Evolutionary conservation across 2,113 vertebrate genomes (phyloP), one percentile per base, ranked within the genome.

Genomic region (Cyanistes caeruleus): DNA sequence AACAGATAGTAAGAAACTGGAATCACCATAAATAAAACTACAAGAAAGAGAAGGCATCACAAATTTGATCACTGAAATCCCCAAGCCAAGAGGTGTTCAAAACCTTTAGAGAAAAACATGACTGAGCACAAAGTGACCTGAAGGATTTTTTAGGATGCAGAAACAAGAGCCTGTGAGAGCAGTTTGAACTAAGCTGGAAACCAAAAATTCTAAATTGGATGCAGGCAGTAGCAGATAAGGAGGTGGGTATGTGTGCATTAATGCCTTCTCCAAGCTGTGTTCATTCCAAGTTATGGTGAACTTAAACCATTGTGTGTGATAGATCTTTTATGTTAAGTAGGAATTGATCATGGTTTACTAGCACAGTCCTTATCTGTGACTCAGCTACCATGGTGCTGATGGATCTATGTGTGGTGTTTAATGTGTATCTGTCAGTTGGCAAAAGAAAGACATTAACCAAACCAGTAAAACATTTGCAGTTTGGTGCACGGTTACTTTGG

Each of bases 401-500:
- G 1, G 19, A 22, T 63, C 25, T 84, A 0, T 64, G 19, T 52
- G 4, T 75, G 39, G 37, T 74, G 21, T 60, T 72, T 68, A 67
- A 39, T 63, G 2, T 55, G 4, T 44, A 15, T 30, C 35, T 87
- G 22, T 77, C 56, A 76, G 19, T 0, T 73, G 31, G 28, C 20
- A n/a, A 72, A 82, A 68, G 21, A 37, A 75, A 64, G 11, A 23
- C 19, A 44, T 53, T 30, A 62, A 33, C 35, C 69, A 48, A 81
- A 63, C 60, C 14, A 37, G 12, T 84, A 58, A 81, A 78, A 78
- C 1, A 19, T 55, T 78, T 69, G 13, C 28, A 62, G 28, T 87
- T 94, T 92, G 56, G 30, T 93, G 55, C 92, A 84, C 84, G 91
- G 69, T 72, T 94, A 69, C 30, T 77, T 92, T 59, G 46, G 12